Evolutionary conservation across 2,797 vertebrate genomes (phyloP).

Genomic region (Spheniscus humboldti): DNA sequence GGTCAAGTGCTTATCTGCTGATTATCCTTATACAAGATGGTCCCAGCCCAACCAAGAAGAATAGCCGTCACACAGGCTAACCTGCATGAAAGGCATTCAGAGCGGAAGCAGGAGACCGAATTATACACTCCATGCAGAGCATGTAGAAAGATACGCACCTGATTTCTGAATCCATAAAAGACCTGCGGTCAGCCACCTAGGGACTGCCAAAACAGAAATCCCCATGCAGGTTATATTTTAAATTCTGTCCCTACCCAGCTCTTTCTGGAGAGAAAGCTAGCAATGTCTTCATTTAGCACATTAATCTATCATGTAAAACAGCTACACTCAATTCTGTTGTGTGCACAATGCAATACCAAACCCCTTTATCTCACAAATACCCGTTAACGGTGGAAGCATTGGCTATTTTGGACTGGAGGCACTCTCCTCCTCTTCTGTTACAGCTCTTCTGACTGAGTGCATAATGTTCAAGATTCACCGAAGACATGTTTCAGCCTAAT

Average conservation of each 20-base stretch:
- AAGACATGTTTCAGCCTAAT: background rate
- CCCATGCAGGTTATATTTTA: background rate
- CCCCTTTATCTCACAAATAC: background rate
- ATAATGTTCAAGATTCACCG: background rate
- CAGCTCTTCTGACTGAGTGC: background rate
- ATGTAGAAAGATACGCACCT: background rate
- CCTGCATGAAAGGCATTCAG: background rate
- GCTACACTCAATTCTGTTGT: background rate
- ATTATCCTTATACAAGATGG: background rate
- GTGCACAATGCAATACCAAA: background rate
- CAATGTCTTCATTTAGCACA: background rate
- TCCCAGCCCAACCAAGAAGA: background rate
- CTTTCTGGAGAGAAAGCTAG: background rate
- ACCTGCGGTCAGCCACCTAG: background rate
- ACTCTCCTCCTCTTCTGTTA: background rate
- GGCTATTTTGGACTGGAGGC: background rate
- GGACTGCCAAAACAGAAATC: background rate
- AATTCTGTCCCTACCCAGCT: background rate
- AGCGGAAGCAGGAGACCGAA: background rate
- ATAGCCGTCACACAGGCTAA: background rate
- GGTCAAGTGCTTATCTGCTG: background rate
- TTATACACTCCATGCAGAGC: background rate
- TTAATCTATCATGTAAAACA: background rate
- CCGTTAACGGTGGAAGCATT: background rate
- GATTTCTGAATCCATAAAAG: background rate